Base-by-base conservation (phyloP, 1,140 invertebrate species). In the Ips nitidus region DNA sequence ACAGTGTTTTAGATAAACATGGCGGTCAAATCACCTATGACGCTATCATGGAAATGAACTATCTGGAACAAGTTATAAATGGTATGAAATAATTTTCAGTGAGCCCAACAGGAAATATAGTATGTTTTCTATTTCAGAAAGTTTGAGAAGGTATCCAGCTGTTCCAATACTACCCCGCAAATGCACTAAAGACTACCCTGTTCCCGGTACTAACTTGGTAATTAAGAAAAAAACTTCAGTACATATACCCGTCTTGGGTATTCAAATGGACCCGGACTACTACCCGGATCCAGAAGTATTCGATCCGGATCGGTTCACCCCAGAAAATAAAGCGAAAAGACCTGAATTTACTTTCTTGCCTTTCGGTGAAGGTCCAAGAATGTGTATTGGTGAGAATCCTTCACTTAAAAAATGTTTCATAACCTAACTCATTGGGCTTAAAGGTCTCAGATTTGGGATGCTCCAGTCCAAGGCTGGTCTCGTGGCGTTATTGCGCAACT, bases 1-100 rank as follows among this genome's bases (percentile, higher is more conserved):
- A 4, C 8, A 53, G 5, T 7, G 22, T 55, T 42, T 53, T 61
- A 37, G 58, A 38, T 4, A 52, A 61, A 56, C 22, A 61, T 36
- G 47, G 82, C 40, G 81, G 82, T 2, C 74, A 83, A 71, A 71
- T 88, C 0, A 85, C 80, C 45, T 59, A 59, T 59, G 85, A 88
- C 8, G 81, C 81, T 39, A 68, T 89, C 1, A 76, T 81, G 36
- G 81, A 84, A 8, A 82, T 90, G 80, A 79, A 78, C 1, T 63
- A 63, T 63, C 39, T 52, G 4, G 45, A 50, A n/a, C 50, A 52
- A 39, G 36, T 63, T 52, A 2, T 63, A 52, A 63, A 63, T 63
- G 60, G 38, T 63, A 55, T 36, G 52, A 36, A 22, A 22, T 22
- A 0, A 22, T 22, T 22, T 22, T 47, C 45, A 22, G 22, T 22